These are phyloP conservation scores for Labeo catla DNA, from an alignment of 2,113 vertebrate genomes.

Conservation along the genomic window DNA sequence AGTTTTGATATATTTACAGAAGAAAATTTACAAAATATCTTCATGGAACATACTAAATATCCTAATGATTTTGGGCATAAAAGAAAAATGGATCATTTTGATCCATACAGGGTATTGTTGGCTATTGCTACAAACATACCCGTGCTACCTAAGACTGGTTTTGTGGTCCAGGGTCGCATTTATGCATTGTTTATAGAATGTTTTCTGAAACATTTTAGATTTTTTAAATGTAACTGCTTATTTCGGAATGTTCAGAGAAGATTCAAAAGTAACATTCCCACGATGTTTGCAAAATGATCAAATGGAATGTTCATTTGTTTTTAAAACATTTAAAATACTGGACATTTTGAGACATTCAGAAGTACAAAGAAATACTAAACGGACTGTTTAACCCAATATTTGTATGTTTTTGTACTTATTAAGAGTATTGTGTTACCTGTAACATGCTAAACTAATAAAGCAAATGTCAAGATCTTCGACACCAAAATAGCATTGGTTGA, in stretches of 20 bases:
- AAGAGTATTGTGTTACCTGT: not conserved
- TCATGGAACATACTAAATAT: no score
- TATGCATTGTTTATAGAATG: no score
- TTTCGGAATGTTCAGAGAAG: not conserved
- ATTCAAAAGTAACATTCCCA: not conserved
- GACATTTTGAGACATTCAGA: not conserved
- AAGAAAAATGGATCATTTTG: no score
- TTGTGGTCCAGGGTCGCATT: no score
- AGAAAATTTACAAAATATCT: no score
- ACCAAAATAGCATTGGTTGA: not conserved
- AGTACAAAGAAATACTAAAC: not conserved
- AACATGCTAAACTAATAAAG: not conserved
- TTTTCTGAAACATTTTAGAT: not conserved
- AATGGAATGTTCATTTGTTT: not conserved
- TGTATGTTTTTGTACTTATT: not conserved
- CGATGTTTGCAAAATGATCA: not conserved
- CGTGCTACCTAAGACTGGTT: no score
- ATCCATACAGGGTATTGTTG: no score
- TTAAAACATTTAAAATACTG: not conserved
- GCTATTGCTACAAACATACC: no score
- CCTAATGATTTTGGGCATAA: no score
- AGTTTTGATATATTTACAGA: no score
- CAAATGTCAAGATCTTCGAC: not conserved
- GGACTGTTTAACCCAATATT: not conserved
- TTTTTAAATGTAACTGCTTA: not conserved